Conservation (phyloP, 2,888 invertebrate genomes). For the Xestoiulus laeticollis region DNA sequence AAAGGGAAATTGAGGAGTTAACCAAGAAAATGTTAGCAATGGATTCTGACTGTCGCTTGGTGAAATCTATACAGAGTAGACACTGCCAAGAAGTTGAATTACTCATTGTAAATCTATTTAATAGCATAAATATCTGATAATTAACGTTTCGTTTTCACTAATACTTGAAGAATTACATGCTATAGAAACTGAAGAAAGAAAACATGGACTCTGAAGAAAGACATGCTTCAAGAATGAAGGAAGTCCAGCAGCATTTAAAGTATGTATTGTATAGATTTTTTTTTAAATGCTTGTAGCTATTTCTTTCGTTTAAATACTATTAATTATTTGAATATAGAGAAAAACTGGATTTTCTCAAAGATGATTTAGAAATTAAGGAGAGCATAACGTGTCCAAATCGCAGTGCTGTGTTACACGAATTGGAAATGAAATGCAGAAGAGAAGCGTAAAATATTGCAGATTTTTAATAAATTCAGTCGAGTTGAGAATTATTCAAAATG, state of each 20-base stretch:
- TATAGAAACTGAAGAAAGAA: constrained; percentile 36
- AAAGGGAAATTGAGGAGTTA: neutral
- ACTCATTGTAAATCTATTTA: neutral
- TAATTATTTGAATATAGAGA: neutral
- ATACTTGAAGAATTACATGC: neutral
- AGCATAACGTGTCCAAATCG: neutral
- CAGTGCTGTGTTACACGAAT: neutral
- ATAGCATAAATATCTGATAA: neutral
- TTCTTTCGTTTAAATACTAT: neutral
- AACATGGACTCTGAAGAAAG: constrained; percentile 5
- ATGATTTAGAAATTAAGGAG: constrained; percentile 20
- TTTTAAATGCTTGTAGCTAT: neutral
- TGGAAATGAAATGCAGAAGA: constrained; percentile 4
- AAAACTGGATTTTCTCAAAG: constrained; percentile 38
- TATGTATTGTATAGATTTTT: neutral
- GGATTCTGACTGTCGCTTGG: constrained; percentile 23
- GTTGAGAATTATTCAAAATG: neutral
- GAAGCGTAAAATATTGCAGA: neutral
- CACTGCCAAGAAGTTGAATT: constrained; percentile 34
- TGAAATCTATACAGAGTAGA: constrained; percentile 19
- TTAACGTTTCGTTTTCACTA: neutral
- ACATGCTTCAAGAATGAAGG: constrained; percentile 27
- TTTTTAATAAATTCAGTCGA: too few relatives aligned
- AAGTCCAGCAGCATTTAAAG: neutral
- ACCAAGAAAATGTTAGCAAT: constrained; percentile 2